phyloP scores from a whole-genome alignment of 2,888 invertebrate species.

The Blastobasis lacticolella region DNA sequence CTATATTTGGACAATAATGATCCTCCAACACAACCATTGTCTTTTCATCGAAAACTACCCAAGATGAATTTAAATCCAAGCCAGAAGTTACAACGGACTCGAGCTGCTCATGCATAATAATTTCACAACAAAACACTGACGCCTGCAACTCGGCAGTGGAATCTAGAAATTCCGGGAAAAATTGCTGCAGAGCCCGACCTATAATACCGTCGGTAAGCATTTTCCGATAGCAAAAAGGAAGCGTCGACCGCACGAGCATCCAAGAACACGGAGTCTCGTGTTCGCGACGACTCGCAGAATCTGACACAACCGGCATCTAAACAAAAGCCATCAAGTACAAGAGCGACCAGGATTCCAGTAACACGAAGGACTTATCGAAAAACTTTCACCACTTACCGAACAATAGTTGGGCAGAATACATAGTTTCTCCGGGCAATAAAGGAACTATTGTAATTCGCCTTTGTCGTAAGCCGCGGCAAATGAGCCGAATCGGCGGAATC shows the following conservation, averaged over 20 bases:
- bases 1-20: too few relatives aligned
- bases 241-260: conserved; percentile 7
- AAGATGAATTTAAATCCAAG: too few relatives aligned
- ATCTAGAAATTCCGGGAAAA: conserved; percentile 6
- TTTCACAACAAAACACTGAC: too few relatives aligned
- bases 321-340: conserved; percentile 44
- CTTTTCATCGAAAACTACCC: too few relatives aligned
- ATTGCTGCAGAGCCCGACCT: conserved; percentile 16
- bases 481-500: too few relatives aligned
- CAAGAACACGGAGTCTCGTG: conserved; percentile 34
- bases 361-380: conserved; percentile 41
- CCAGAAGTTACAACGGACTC: too few relatives aligned
- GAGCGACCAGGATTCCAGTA: conserved; percentile 35
- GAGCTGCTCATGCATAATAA: too few relatives aligned
- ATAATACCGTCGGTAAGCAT: conserved; percentile 23
- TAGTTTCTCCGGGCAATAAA: conserved; percentile 18
- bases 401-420: conserved; percentile 18
- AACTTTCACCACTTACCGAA: conserved; percentile 33
- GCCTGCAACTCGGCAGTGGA: not conserved
- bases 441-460: not conserved
- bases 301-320: conserved; percentile 42
- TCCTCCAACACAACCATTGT: too few relatives aligned
- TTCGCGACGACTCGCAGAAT: conserved; percentile 48
- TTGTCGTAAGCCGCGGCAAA: too few relatives aligned
- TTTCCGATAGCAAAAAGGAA: conserved; percentile 35